Conservation (phyloP, 2,888 invertebrate species). For the Nymphalis urticae region DNA sequence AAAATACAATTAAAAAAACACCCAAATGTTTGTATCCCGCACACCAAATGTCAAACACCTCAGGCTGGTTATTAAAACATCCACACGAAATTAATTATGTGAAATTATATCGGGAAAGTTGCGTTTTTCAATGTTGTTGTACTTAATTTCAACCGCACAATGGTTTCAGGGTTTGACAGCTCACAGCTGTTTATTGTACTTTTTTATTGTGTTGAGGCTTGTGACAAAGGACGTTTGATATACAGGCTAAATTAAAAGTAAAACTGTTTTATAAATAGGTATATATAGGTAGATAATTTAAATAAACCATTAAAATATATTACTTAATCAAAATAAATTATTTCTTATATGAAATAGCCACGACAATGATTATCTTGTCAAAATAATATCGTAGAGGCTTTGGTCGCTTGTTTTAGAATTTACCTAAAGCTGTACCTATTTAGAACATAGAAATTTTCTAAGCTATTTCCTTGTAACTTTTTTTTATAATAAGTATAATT, state of each 20-base stretch:
- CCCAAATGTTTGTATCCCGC: slow-evolving; percentile 37
- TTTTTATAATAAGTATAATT: too few relatives aligned
- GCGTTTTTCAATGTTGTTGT: slow-evolving; percentile 45
- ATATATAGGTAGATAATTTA: neutral
- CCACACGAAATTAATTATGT: slow-evolving; percentile 52
- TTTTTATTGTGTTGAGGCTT: slow-evolving; percentile 11
- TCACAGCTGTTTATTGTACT: slow-evolving; percentile 50
- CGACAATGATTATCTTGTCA: too few relatives aligned
- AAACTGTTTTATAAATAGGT: neutral
- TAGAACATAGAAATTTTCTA: too few relatives aligned
- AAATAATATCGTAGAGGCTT: too few relatives aligned
- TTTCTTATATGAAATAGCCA: too few relatives aligned
- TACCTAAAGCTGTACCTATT: too few relatives aligned
- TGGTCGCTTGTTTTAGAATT: too few relatives aligned
- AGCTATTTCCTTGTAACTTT: too few relatives aligned
- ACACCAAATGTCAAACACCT: slow-evolving; percentile 66
- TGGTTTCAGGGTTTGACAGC: slow-evolving; percentile 49
- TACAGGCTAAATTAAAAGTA: slow-evolving; percentile 2
- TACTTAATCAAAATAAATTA: too few relatives aligned
- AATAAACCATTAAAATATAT: too few relatives aligned
- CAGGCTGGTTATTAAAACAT: slow-evolving; percentile 51
- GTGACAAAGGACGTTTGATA: neutral
- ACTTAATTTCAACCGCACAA: slow-evolving; percentile 52
- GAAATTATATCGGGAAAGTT: slow-evolving; percentile 37
- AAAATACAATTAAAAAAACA: slow-evolving; percentile 1